Conservation (phyloP, 1,140 invertebrate genomes). For the Leptopilina clavipes region DNA sequence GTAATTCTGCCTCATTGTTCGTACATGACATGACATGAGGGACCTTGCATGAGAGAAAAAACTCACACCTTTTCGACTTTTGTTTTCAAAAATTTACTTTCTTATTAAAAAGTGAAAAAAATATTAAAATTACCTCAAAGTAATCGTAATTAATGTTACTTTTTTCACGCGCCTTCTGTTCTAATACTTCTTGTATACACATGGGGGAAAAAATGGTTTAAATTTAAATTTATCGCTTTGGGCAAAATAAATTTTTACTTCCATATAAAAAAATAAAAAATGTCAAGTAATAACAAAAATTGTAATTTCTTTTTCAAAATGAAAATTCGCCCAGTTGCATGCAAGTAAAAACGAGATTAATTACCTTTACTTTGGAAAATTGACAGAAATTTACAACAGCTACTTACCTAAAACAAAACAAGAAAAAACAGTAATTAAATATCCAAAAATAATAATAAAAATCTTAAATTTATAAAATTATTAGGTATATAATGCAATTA, state of each 20-base stretch:
- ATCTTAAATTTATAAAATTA: too few species aligned
- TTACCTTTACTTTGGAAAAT: too few species aligned
- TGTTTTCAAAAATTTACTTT: slow-evolving; percentile 15
- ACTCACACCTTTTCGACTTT: neutral
- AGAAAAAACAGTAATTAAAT: too few species aligned
- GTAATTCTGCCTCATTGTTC: slow-evolving; percentile 2
- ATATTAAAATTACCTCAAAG: neutral
- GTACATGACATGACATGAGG: slow-evolving; percentile 3
- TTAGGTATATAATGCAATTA: too few species aligned
- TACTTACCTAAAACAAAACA: too few species aligned
- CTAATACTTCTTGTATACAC: neutral
- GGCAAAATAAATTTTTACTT: neutral
- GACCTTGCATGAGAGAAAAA: neutral
- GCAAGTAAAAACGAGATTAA: too few species aligned
- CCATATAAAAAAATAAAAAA: neutral
- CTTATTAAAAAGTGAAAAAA: slow-evolving; percentile 16
- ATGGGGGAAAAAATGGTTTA: neutral
- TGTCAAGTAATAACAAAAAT: too few species aligned
- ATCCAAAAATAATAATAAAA: too few species aligned
- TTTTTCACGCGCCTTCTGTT: neutral
- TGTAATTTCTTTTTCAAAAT: too few species aligned
- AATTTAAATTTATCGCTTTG: neutral
- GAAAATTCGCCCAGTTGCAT: too few species aligned
- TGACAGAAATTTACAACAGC: too few species aligned
- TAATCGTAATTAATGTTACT: neutral